Conservation (phyloP, 2,797 vertebrate genomes). For the Coregonus sp. region DNA sequence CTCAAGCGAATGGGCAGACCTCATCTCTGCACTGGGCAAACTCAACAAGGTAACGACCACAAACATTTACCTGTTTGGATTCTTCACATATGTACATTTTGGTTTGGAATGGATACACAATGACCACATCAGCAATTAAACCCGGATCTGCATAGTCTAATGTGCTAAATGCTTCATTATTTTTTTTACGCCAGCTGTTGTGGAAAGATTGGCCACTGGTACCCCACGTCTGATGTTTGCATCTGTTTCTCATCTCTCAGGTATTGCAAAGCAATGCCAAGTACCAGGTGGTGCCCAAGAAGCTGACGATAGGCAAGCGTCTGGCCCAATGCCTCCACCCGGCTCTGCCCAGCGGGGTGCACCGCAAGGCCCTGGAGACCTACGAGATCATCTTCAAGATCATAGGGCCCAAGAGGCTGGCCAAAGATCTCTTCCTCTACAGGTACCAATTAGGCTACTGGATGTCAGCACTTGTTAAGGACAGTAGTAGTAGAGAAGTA, state of each 20-base stretch:
- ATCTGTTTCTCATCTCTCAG: constrained; percentile 63
- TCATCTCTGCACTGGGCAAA: constrained; percentile 97
- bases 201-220: not conserved
- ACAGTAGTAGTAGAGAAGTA: not conserved
- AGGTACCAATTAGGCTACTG: constrained; percentile 75
- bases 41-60: constrained; percentile 89
- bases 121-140: not conserved
- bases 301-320: constrained; percentile 95
- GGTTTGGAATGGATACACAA: not conserved
- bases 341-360: constrained; percentile 96
- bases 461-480: not conserved
- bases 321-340: constrained; percentile 97
- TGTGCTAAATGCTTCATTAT: not conserved
- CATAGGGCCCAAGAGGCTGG: constrained; percentile 95
- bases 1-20: constrained; percentile 98
- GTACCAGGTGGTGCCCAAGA: constrained; percentile 97
- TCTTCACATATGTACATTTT: not conserved
- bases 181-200: no score
- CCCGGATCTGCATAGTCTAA: not conserved
- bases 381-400: constrained; percentile 99
- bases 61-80: not conserved
- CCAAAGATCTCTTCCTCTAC: constrained; percentile 98
- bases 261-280: constrained; percentile 98
- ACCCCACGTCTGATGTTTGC: not conserved
- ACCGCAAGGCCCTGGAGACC: constrained; percentile 97